These are phyloP conservation scores for Eidolon dupreanum DNA, from an alignment of 2,797 vertebrate species.

Conservation along the genomic window DNA sequence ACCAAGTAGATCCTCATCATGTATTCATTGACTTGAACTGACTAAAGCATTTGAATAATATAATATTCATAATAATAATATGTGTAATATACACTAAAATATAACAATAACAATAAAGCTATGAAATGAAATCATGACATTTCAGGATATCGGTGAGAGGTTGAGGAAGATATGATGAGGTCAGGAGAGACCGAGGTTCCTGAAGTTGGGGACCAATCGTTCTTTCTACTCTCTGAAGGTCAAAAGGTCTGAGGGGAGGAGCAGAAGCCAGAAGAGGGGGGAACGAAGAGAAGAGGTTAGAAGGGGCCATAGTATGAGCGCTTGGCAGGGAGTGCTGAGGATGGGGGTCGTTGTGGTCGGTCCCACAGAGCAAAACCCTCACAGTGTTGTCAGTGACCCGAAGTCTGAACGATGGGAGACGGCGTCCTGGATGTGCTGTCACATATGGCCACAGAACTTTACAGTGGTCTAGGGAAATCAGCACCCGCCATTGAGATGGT, in stretches of 20 bases:
- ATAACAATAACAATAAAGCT: neutral
- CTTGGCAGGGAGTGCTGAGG: neutral
- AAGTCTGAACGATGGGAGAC: neutral
- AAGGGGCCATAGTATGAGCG: neutral
- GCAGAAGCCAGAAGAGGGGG: neutral
- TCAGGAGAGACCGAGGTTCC: neutral
- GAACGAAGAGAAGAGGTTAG: neutral
- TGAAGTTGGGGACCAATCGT: neutral
- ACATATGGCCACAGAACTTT: neutral
- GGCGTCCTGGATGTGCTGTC: neutral
- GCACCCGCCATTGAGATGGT: fast-evolving
- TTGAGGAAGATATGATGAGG: neutral
- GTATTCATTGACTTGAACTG: neutral
- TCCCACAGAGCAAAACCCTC: neutral
- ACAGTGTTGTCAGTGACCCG: too few species aligned
- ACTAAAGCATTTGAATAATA: neutral
- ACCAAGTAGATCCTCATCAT: neutral
- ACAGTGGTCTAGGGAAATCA: neutral
- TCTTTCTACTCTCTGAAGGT: neutral
- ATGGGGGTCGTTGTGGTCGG: neutral
- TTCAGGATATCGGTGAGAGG: neutral
- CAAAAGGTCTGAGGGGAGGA: neutral
- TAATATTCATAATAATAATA: neutral
- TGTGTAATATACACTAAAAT: neutral
- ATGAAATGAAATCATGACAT: neutral